Evolutionary conservation across 2,113 vertebrate genomes (phyloP).

Genomic region (Labeo rohita): DNA sequence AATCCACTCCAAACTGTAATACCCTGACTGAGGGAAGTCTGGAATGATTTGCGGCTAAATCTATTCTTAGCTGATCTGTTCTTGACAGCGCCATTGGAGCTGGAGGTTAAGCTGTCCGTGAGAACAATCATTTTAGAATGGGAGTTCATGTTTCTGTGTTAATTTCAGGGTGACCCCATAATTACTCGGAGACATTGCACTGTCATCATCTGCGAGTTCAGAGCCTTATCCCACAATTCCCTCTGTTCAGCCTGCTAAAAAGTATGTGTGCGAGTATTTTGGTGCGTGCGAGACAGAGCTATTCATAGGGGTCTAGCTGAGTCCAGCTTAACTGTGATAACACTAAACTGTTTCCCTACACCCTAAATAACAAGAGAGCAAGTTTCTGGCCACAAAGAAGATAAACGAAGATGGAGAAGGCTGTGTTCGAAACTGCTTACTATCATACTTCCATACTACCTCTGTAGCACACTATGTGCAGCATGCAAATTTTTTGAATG

Average conservation of each 20-base stretch:
- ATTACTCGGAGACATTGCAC: constrained; percentile 43
- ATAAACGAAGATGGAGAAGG: background rate
- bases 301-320: constrained; percentile 21
- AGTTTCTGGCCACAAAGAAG: background rate
- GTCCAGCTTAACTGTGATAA: constrained; percentile 28
- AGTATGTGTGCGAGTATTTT: background rate
- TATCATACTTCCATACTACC: background rate
- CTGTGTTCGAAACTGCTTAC: background rate
- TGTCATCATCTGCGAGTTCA: constrained; percentile 46
- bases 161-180: constrained; percentile 59
- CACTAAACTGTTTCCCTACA: constrained; percentile 20
- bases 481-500: background rate
- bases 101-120: constrained; percentile 59
- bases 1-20: constrained; percentile 42
- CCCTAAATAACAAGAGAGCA: constrained; percentile 11
- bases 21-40: constrained; percentile 27
- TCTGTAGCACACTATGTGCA: background rate
- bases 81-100: constrained; percentile 44
- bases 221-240: constrained; percentile 52
- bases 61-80: constrained; percentile 52
- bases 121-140: constrained; percentile 61
- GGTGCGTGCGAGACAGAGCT: constrained; percentile 4
- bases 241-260: constrained; percentile 43
- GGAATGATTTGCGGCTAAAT: constrained; percentile 49
- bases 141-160: constrained; percentile 58